Evolutionary conservation across 2,113 vertebrate genomes (phyloP).

Genomic region (Leptodactylus fuscus): DNA sequence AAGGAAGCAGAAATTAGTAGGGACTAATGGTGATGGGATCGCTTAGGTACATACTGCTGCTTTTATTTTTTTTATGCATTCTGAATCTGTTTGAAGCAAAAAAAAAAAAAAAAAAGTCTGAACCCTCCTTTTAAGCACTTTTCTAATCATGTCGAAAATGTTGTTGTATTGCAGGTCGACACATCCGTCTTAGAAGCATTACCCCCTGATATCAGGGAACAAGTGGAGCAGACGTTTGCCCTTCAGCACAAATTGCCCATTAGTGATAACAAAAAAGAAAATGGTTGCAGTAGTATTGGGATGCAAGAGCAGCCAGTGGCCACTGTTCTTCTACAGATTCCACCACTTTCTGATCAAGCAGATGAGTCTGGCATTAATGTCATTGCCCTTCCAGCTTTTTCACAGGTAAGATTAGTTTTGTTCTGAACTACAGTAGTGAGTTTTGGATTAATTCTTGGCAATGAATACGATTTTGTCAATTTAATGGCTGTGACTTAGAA

Average conservation of each 20-base stretch:
- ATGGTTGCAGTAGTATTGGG: slow-evolving; percentile 68
- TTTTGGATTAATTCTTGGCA: neutral
- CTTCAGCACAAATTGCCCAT: slow-evolving; percentile 70
- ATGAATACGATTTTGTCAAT: neutral
- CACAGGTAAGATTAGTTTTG: slow-evolving; percentile 79
- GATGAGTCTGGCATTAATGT: slow-evolving; percentile 79
- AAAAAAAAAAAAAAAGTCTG: too few relatives aligned
- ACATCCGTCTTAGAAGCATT: slow-evolving; percentile 91
- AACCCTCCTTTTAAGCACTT: too few relatives aligned
- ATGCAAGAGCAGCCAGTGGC: slow-evolving; percentile 74
- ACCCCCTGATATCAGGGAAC: slow-evolving; percentile 87
- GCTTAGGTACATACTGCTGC: too few relatives aligned
- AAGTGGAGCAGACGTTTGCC: slow-evolving; percentile 84
- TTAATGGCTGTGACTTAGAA: neutral
- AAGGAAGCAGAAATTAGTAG: too few relatives aligned
- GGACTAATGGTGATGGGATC: too few relatives aligned
- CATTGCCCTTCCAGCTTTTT: slow-evolving; percentile 92
- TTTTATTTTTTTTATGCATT: too few relatives aligned
- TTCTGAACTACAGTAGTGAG: neutral
- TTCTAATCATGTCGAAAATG: too few relatives aligned
- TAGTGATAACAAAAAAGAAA: slow-evolving; percentile 68
- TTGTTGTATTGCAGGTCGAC: slow-evolving; percentile 81
- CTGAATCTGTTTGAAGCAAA: too few relatives aligned
- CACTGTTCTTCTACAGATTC: slow-evolving; percentile 87
- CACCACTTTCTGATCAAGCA: slow-evolving; percentile 80